Conservation (phyloP, 2,797 vertebrate species). For the Cyclura pinguis region DNA sequence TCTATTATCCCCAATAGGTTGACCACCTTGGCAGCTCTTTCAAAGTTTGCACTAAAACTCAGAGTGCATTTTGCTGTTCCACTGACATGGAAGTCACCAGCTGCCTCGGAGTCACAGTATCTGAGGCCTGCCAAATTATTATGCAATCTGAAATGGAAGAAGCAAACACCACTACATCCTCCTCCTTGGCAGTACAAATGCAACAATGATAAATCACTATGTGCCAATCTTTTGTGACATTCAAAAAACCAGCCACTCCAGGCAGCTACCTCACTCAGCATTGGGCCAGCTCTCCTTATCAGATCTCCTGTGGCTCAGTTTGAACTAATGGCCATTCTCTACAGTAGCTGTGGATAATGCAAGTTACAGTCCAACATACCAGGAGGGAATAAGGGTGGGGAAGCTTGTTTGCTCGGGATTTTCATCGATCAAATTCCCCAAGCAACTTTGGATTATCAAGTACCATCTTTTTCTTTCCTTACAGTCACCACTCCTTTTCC, state of each 20-base stretch:
- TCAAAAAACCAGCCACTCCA: not conserved
- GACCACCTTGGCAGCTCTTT: no score
- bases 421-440: not conserved
- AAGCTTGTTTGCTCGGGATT: not conserved
- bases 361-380: not conserved
- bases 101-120: no score
- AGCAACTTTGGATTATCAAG: not conserved
- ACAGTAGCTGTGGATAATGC: not conserved
- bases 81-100: no score
- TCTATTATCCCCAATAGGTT: no score
- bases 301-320: not conserved
- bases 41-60: no score
- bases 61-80: no score
- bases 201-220: not conserved
- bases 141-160: not conserved
- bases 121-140: not conserved
- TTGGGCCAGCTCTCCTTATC: not conserved
- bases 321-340: not conserved
- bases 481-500: no score
- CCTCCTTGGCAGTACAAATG: not conserved
- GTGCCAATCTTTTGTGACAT: not conserved
- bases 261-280: not conserved
- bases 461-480: not conserved
- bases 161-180: not conserved
- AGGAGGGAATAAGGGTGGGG: not conserved